Conservation (phyloP, 2,113 vertebrate genomes). For the Carettochelys insculpta region DNA sequence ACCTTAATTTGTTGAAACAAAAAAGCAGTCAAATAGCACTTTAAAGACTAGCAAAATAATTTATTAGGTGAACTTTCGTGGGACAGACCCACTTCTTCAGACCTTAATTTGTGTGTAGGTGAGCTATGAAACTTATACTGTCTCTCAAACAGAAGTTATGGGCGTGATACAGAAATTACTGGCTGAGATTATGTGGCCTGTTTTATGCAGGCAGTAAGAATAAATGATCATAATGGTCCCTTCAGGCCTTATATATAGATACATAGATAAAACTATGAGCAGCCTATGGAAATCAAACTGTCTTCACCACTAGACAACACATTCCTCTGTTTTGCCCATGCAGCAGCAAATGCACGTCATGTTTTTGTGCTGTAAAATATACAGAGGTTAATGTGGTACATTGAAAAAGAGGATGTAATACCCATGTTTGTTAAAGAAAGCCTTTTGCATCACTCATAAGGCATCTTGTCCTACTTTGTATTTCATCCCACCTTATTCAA, state of each 20-base stretch:
- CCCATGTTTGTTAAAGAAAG: neutral
- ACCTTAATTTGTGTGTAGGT: no score
- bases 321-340: neutral
- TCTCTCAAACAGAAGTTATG: neutral
- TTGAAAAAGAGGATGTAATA: neutral
- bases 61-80: no score
- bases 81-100: no score
- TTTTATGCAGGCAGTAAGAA: conserved; percentile 1
- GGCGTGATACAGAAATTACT: conserved; percentile 28
- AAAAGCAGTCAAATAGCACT: no score
- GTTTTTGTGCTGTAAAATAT: neutral
- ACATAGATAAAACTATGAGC: neutral
- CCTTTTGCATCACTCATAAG: neutral
- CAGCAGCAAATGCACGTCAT: neutral
- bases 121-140: neutral
- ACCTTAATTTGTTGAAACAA: no score
- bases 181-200: neutral
- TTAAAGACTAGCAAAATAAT: no score
- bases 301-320: neutral
- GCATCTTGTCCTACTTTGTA: neutral
- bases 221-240: neutral
- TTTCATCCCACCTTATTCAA: neutral
- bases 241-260: conserved; percentile 42
- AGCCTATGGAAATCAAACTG: conserved; percentile 1
- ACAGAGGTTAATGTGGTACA: neutral